Conservation (phyloP, 2,888 invertebrate species). For the Cheilosia pagana region DNA sequence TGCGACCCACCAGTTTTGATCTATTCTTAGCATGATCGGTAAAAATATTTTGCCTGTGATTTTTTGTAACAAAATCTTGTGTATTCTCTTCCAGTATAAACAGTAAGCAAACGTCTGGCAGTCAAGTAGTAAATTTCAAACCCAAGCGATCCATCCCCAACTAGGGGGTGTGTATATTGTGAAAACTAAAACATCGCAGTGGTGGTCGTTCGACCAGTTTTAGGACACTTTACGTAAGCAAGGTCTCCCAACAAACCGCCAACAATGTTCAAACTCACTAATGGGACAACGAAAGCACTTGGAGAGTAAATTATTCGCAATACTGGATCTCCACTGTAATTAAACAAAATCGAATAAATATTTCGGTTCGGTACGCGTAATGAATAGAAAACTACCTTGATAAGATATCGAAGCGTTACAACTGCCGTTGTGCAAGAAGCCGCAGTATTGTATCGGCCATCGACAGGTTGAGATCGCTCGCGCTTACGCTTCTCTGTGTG, state of each 20-base stretch:
- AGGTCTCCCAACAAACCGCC: no score
- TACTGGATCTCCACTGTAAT: neutral
- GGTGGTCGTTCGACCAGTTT: neutral
- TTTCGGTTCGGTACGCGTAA: conserved; percentile 49
- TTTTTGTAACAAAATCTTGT: conserved; percentile 15
- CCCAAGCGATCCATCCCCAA: neutral
- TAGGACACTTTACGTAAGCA: neutral
- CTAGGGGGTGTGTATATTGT: conserved; percentile 5
- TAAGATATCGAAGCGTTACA: conserved; percentile 26
- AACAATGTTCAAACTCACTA: neutral
- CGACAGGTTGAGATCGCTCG: conserved; percentile 38
- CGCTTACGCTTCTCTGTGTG: neutral
- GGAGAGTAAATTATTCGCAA: neutral
- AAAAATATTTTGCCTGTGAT: neutral
- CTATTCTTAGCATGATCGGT: conserved; percentile 42
- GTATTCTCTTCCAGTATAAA: conserved; percentile 30
- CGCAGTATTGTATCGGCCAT: conserved; percentile 43
- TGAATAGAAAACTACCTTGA: conserved; percentile 58
- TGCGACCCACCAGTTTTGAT: conserved; percentile 2
- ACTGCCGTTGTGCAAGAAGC: conserved; percentile 10
- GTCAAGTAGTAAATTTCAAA: conserved; percentile 14
- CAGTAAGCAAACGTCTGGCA: neutral
- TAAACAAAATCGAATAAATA: conserved; percentile 3
- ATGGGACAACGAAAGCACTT: neutral
- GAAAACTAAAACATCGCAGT: neutral